Percentiles rank a stretch among this genome's conserved stretches.
phyloP scores from a whole-genome alignment of 2,888 invertebrate species.

The Drosophila kuntzei region DNA sequence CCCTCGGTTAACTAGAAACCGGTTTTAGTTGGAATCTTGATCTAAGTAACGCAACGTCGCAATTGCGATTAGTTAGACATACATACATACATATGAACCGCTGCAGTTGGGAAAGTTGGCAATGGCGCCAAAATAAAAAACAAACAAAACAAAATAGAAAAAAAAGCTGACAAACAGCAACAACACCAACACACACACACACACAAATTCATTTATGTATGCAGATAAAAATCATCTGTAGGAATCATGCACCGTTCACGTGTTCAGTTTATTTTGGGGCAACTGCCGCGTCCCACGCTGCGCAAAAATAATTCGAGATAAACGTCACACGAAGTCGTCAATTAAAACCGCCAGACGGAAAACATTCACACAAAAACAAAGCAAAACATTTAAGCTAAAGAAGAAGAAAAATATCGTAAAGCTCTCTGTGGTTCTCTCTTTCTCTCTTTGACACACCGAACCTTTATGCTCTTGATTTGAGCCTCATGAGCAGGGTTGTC shows the following conservation, averaged over 20 bases:
- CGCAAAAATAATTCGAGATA: slow-evolving; percentile 50
- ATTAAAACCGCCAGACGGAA: slow-evolving; percentile 36
- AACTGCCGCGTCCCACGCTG: slow-evolving; percentile 39
- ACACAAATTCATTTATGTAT: background rate
- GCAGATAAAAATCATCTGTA: slow-evolving; percentile 31
- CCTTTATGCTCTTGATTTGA: slow-evolving; percentile 5
- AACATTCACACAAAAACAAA: slow-evolving; percentile 20
- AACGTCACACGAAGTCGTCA: slow-evolving; percentile 48
- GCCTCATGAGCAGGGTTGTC: background rate
- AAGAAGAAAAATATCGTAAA: slow-evolving; percentile 8
- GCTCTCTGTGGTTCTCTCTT: background rate
- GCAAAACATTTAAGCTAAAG: slow-evolving; percentile 26
- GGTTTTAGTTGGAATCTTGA: slow-evolving; percentile 45
- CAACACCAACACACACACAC: slow-evolving; percentile 1
- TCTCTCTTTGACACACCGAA: background rate
- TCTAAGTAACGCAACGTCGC: slow-evolving; percentile 58
- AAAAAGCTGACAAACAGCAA: slow-evolving; percentile 39
- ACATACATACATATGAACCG: slow-evolving; percentile 28
- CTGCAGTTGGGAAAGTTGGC: slow-evolving; percentile 57
- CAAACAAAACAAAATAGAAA: slow-evolving; percentile 25
- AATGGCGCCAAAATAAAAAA: slow-evolving; percentile 53
- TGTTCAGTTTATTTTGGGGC: slow-evolving; percentile 54
- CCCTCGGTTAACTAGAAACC: slow-evolving; percentile 31
- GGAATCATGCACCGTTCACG: slow-evolving; percentile 66
- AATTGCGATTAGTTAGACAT: slow-evolving; percentile 58